Evolutionary conservation across 2,113 vertebrate species (phyloP), one percentile per base, ranked within the genome.

Genomic region (Sturnus vulgaris): DNA sequence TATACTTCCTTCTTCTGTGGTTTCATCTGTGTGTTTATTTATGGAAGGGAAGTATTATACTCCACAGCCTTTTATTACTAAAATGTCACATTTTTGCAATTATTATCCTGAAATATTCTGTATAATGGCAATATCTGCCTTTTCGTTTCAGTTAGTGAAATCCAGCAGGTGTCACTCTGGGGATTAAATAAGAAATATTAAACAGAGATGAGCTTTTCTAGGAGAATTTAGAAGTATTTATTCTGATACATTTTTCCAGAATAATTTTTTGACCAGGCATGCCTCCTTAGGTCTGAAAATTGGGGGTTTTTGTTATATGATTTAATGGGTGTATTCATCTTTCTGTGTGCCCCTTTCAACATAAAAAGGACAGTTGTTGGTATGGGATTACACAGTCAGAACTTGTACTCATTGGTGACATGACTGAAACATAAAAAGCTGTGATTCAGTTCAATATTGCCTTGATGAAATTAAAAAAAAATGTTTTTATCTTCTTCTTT

Each of bases 161-260:
- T 94, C 95, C 95, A 96, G 97, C 91, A 97, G 93, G 93, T 97
- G 96, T 97, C 95, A 97, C 94, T 96, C 95, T 97, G 96, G 94
- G 92, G 90, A 93, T 92, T 97, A 92, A 90, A 66, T 84, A 63
- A 71, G 49, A 60, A 83, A 37, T 53, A 40, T 81, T 91, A 65
- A 77, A 37, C 3, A 55, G 22, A 55, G 10, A 31, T 12, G 46
- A 35, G 8, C 7, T 31, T 59, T 18, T 78, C 39, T 30, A n/a
- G 44, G 39, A 60, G n/a, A 24, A 71, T 53, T 65, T 65, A 60
- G 7, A 71, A 75, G 10, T 63, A 66, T 75, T 81, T 70, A 9
- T 81, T 88, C 28, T 35, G 57, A 42, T 22, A 14, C 0, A 3
- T 39, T 73, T 85, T 91, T 75, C 25, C 33, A 49, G 63, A 25